Percentiles rank a stretch among this genome's conserved stretches.
These are phyloP conservation scores for Heterodera schachtii DNA, from an alignment of 1,140 invertebrate species.

Conservation along the genomic window DNA sequence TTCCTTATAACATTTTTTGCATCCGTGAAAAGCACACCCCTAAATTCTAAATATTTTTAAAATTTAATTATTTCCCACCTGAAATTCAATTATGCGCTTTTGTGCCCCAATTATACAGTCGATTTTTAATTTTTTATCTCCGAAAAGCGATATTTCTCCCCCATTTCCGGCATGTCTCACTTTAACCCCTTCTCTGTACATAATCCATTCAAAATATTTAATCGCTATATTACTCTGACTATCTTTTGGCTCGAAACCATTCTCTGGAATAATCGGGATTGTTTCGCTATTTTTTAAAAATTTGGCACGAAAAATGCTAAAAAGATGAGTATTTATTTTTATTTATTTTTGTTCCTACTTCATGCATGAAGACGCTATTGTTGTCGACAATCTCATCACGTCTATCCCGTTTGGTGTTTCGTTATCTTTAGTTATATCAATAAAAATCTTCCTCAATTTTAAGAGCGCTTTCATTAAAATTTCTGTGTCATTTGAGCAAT, in stretches of 20 bases:
- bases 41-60: neutral
- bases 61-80: neutral
- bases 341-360: no score
- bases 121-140: neutral
- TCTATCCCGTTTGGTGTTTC: no score
- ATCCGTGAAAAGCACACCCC: conserved; percentile 15
- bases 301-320: neutral
- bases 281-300: neutral
- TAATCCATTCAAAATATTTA: conserved; percentile 2
- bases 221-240: conserved; percentile 11
- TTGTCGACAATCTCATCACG: no score
- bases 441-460: no score
- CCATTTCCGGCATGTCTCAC: neutral
- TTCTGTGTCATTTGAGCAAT: no score
- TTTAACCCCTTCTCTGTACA: neutral
- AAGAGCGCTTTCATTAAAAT: no score
- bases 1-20: neutral
- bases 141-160: neutral
- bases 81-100: neutral
- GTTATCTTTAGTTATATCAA: no score
- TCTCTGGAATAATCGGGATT: neutral
- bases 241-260: conserved; percentile 2
- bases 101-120: neutral
- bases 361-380: no score
- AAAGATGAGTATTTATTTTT: no score